Percentiles rank a stretch among this genome's conserved stretches.
Conservation (phyloP, 2,797 vertebrate species). For the Cetoscarus ocellatus region DNA sequence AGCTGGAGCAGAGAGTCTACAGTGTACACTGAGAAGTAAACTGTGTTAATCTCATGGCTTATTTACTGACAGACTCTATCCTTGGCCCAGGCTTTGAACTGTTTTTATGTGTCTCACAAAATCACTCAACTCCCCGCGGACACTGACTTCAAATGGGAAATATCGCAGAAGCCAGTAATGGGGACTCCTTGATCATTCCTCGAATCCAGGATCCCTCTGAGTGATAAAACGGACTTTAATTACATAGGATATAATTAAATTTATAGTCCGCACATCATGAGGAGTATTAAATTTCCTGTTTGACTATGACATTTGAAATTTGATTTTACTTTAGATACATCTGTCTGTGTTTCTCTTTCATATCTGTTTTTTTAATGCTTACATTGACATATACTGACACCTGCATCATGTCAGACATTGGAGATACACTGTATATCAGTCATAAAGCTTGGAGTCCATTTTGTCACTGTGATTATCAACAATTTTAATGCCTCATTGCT, state of each 20-base stretch:
- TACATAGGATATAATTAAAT: constrained; percentile 26
- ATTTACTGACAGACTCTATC: constrained; percentile 56
- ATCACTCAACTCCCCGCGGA: constrained; percentile 35
- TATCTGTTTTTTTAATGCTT: too few relatives aligned
- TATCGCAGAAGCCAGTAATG: constrained; percentile 17
- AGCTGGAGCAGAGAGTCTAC: constrained; percentile 11
- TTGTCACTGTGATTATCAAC: too few relatives aligned
- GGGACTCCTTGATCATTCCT: constrained; percentile 26
- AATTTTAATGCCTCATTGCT: too few relatives aligned
- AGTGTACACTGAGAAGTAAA: constrained; percentile 43
- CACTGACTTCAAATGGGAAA: constrained; percentile 38
- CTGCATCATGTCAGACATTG: too few relatives aligned
- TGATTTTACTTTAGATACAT: neutral
- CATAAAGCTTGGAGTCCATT: too few relatives aligned
- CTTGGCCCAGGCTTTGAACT: constrained; percentile 49
- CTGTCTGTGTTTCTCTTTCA: neutral
- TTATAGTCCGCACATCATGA: neutral
- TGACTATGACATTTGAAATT: neutral
- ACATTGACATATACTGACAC: too few relatives aligned
- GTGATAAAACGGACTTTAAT: constrained; percentile 31
- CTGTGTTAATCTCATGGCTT: constrained; percentile 55
- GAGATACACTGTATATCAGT: too few relatives aligned
- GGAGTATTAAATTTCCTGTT: constrained; percentile 21
- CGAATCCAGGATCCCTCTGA: neutral
- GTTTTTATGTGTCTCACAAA: constrained; percentile 38